Evolutionary conservation across 1,140 invertebrate genomes (phyloP).

Genomic region (Coenobita brevimanus): DNA sequence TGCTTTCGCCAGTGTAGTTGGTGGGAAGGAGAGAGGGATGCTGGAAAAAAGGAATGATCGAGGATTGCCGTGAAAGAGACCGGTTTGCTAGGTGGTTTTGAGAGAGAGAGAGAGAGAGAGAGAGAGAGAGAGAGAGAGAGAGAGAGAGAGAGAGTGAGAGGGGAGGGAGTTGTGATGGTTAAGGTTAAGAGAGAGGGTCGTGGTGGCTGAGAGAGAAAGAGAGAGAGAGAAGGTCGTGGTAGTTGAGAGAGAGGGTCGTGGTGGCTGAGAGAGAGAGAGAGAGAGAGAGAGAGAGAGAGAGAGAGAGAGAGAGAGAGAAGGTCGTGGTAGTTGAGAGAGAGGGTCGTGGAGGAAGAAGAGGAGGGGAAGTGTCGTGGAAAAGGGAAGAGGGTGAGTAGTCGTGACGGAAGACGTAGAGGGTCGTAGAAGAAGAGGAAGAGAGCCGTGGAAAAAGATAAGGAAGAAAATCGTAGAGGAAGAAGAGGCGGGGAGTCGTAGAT

Average conservation of each 20-base stretch:
- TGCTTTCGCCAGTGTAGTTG: too few species aligned
- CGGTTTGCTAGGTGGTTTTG: too few species aligned
- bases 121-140: neutral
- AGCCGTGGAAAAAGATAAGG: neutral
- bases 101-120: neutral
- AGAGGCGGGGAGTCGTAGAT: neutral
- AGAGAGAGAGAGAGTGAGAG: neutral
- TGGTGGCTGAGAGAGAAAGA: neutral
- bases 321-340: neutral
- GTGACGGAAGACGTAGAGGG: too few species aligned
- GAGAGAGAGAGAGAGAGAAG: neutral
- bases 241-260: neutral
- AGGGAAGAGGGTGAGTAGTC: too few species aligned
- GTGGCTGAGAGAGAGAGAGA: neutral
- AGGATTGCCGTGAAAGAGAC: too few species aligned
- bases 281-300: neutral
- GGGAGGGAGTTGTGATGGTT: neutral
- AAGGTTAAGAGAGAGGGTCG: neutral
- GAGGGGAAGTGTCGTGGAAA: neutral
- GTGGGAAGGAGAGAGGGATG: too few species aligned
- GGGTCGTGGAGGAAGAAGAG: neutral
- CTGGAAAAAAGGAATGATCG: too few species aligned
- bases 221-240: neutral
- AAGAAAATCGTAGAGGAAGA: neutral
- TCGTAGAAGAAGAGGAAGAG: neutral